Base-by-base conservation (phyloP, 2,888 invertebrate species). In the Morpho achilles region DNA sequence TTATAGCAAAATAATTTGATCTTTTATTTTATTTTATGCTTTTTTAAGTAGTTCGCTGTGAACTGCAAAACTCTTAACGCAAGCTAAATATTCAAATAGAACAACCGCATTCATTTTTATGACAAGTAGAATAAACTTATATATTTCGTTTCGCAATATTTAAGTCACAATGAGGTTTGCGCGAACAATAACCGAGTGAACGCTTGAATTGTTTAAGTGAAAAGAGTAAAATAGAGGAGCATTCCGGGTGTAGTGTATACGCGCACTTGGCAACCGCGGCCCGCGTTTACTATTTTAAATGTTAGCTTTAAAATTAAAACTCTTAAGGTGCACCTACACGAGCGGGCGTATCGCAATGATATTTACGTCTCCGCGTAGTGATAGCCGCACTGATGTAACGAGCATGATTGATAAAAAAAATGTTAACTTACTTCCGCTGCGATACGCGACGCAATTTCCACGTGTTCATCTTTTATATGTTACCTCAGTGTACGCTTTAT, bases 171-270 rank as follows among this genome's bases (percentile, higher is more conserved):
- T 54, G 54, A 54, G 54, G 54, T 54, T 54, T 53, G 46, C 53
- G 54, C 48, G 42, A 54, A 54, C 54, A 54, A 54, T 54, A 54
- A 54, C 53, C 43, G 54, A 48, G 48, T 48, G 41, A 50, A 51
- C 56, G 56, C 58, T 58, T 47, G 49, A 56, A 60, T 56, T 54
- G 55, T 59, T 56, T 50, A 48, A 60, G 56, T 60, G 53, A 60
- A 56, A 56, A 56, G 52, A 53, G 49, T 50, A 56, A 60, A 60
- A 56, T 54, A 54, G 23, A 54, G 54, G 54, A 54, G 54, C 54
- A 54, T 48, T 54, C 54, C 40, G 54, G 48, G 48, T 54, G 54
- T 48, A 49, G 53, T 53, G 43, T 53, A 58, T 49, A 57, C 57
- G 49, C 16, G 44, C 58, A 45, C 53, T 58, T 53, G 58, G 49